Percentiles rank a stretch among this genome's conserved stretches.
phyloP scores from a whole-genome alignment of 1,140 invertebrate genomes.

The Tetramorium parvispinum region DNA sequence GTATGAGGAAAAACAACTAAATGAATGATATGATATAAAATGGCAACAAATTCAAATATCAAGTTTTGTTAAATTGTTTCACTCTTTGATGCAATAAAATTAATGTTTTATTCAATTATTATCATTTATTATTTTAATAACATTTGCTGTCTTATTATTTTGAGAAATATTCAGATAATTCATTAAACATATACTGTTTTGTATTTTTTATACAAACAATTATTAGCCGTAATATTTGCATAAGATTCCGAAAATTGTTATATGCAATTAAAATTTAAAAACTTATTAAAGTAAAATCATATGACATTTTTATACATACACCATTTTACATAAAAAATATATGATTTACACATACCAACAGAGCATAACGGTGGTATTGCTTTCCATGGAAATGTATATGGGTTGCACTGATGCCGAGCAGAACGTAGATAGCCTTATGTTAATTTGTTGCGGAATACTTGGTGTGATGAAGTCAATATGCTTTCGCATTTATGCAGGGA shows the following conservation, averaged over 20 bases:
- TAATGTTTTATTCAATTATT: neutral
- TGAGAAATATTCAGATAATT: neutral
- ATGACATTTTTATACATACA: neutral
- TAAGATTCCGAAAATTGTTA: neutral
- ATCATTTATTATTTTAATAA: neutral
- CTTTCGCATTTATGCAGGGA: neutral
- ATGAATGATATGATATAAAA: neutral
- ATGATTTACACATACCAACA: slow-evolving; percentile 34
- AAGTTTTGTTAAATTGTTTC: neutral
- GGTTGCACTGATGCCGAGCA: slow-evolving; percentile 31
- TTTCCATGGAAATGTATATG: slow-evolving; percentile 16
- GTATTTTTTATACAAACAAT: neutral
- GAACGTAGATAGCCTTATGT: slow-evolving; percentile 40
- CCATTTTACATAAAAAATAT: neutral
- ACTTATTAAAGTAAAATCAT: neutral
- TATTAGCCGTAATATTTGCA: neutral
- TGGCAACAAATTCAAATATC: neutral
- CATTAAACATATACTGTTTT: neutral
- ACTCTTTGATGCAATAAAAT: neutral
- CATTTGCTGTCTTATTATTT: neutral
- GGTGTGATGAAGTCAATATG: slow-evolving; percentile 28
- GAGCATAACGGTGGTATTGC: slow-evolving; percentile 1
- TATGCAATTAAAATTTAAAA: neutral
- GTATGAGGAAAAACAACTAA: neutral
- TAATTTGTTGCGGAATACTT: slow-evolving; percentile 30